Conservation (phyloP, 2,888 invertebrate species). For the Mythimna vitellina region DNA sequence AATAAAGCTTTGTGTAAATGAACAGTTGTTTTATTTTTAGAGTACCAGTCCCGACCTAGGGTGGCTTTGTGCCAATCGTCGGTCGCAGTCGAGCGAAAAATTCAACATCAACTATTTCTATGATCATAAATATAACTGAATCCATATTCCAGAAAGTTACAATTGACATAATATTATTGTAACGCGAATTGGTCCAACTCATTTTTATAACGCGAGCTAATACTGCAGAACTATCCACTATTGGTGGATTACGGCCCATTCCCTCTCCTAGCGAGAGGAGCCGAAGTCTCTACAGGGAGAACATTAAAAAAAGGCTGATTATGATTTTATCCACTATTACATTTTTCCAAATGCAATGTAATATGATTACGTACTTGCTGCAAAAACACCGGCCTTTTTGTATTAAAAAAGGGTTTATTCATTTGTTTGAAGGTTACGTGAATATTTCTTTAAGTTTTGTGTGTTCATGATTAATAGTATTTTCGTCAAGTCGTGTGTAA, state of each 20-base stretch:
- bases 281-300: no score
- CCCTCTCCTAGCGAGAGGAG: no score
- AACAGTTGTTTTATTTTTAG: slow-evolving; percentile 55
- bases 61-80: slow-evolving; percentile 58
- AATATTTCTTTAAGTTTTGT: neutral
- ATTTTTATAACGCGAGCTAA: neutral
- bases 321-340: no score
- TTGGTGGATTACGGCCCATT: no score
- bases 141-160: slow-evolving; percentile 27
- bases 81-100: slow-evolving; percentile 38
- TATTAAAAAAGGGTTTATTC: neutral
- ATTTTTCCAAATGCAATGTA: neutral
- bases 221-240: neutral
- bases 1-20: slow-evolving; percentile 71
- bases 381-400: no score
- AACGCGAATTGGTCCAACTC: neutral
- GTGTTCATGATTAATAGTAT: neutral
- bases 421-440: neutral
- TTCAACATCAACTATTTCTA: slow-evolving; percentile 49
- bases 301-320: no score
- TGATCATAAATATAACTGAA: slow-evolving; percentile 44
- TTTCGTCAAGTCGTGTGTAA: slow-evolving; percentile 50
- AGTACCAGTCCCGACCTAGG: slow-evolving; percentile 13
- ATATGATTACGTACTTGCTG: neutral
- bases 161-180: slow-evolving; percentile 4